Percentiles rank a stretch among this genome's conserved stretches.
Conservation (phyloP, 2,888 invertebrate genomes). For the Rugalucina vietnamica region DNA sequence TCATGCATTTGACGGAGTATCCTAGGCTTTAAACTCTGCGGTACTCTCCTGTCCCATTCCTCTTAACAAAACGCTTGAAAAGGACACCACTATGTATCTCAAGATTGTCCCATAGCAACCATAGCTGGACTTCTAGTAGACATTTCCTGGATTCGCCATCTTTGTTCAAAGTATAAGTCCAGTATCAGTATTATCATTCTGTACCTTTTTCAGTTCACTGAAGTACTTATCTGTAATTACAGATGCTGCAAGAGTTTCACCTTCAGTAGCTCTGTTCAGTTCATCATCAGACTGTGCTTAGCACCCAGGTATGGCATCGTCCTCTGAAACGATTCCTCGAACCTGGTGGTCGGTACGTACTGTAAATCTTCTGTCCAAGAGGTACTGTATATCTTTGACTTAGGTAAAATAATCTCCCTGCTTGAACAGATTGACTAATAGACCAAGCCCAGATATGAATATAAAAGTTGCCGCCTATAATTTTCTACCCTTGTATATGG, state of each 20-base stretch:
- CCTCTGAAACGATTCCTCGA: not conserved
- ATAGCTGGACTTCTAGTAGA: slow-evolving; percentile 4
- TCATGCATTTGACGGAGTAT: slow-evolving; percentile 22
- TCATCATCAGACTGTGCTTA: not conserved
- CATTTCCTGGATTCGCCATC: not conserved
- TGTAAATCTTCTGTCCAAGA: no score
- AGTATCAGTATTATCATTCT: not conserved
- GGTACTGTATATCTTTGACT: no score
- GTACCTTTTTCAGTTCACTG: not conserved
- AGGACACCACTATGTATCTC: not conserved
- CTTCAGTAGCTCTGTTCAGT: not conserved
- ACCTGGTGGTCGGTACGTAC: no score
- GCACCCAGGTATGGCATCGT: not conserved
- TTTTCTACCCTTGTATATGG: no score
- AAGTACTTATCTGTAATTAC: not conserved
- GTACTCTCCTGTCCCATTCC: slow-evolving; percentile 17
- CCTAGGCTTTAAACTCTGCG: not conserved
- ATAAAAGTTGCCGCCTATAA: no score
- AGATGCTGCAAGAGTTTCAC: not conserved
- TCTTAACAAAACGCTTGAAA: not conserved
- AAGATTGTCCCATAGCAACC: slow-evolving; percentile 21
- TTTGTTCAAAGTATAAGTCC: not conserved
- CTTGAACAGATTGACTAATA: no score
- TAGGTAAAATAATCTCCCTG: no score
- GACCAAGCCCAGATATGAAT: no score